Conservation (phyloP, 1,140 invertebrate species). For the Drosophila melanica region DNA sequence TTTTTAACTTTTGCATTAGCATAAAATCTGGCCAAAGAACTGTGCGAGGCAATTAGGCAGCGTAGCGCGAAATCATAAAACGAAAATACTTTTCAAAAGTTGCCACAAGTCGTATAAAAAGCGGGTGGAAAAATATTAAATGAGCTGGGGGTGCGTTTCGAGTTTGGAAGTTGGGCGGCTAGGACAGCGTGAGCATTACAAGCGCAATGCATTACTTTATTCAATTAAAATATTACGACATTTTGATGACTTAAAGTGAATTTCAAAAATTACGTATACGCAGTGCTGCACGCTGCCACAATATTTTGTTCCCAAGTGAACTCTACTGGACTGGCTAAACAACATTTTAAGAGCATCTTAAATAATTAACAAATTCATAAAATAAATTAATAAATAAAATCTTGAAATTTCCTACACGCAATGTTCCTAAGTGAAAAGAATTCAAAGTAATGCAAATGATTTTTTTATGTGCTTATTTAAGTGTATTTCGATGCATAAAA, state of each 20-base stretch:
- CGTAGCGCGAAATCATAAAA: conserved; percentile 52
- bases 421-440: neutral
- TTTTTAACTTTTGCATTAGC: conserved; percentile 59
- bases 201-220: conserved; percentile 54
- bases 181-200: neutral
- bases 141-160: neutral
- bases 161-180: neutral
- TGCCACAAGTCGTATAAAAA: conserved; percentile 68
- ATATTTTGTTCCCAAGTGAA: neutral
- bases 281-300: conserved; percentile 6
- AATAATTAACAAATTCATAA: neutral
- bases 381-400: neutral
- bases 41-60: conserved; percentile 55
- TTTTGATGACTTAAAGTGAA: conserved; percentile 32
- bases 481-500: too few species aligned
- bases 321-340: neutral
- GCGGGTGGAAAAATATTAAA: conserved; percentile 39
- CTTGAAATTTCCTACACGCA: neutral
- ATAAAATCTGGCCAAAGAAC: conserved; percentile 43
- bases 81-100: conserved; percentile 60
- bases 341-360: neutral
- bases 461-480: too few species aligned
- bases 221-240: conserved; percentile 55
- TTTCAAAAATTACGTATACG: conserved; percentile 33
- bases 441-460: neutral